These are phyloP conservation scores for Heliconius hewitsoni DNA, from an alignment of 1,140 invertebrate genomes.

Conservation along the genomic window DNA sequence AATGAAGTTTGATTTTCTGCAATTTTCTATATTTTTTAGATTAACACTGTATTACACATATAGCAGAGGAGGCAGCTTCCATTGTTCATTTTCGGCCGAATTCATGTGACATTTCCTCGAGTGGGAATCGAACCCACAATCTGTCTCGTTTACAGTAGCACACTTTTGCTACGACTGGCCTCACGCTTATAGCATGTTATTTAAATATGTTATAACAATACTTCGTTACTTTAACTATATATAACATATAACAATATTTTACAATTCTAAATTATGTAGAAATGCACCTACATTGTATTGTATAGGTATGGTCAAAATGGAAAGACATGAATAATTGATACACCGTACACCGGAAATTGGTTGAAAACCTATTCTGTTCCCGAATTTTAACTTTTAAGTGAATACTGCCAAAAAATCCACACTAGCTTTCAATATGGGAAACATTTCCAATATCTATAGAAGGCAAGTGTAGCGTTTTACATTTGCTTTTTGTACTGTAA, in stretches of 20 bases:
- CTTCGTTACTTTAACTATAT: too few relatives aligned
- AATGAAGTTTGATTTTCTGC: neutral
- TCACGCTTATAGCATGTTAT: too few relatives aligned
- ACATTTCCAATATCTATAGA: slow-evolving; percentile 16
- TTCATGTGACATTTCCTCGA: too few relatives aligned
- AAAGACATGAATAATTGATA: slow-evolving; percentile 29
- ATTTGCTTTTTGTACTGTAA: neutral
- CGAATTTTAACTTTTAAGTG: slow-evolving; percentile 31
- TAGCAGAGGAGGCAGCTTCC: too few relatives aligned
- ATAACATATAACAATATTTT: too few relatives aligned
- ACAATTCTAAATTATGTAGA: too few relatives aligned
- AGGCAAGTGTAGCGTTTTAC: neutral
- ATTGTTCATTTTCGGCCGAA: too few relatives aligned
- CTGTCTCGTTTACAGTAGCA: too few relatives aligned
- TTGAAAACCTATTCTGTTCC: slow-evolving; percentile 33
- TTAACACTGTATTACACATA: too few relatives aligned
- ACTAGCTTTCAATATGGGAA: slow-evolving; percentile 14
- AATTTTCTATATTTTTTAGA: neutral
- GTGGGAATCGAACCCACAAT: too few relatives aligned
- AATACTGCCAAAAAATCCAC: slow-evolving; percentile 23
- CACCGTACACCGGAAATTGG: slow-evolving; percentile 31
- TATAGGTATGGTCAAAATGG: neutral
- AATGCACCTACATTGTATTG: neutral
- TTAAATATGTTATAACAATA: too few relatives aligned
- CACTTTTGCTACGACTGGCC: too few relatives aligned